A percentile compares a stretch with the other conserved stretches of the same genome.
Evolutionary conservation across 2,888 invertebrate species (phyloP).

Genomic region (Schrankia costaestrigalis): DNA sequence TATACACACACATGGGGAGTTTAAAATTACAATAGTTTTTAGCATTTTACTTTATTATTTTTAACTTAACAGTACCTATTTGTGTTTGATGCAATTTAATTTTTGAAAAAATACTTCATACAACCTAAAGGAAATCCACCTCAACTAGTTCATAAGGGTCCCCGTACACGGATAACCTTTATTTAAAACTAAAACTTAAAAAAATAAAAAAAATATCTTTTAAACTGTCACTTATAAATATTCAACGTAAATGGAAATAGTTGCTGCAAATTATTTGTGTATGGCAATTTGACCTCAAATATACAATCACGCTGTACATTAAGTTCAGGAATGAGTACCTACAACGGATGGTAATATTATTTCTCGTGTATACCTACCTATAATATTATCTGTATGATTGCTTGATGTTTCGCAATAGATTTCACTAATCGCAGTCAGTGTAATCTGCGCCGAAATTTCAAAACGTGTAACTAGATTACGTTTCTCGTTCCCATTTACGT

Average conservation of each 20-base stretch:
- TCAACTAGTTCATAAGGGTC: constrained; percentile 42
- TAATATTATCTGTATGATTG: too few relatives aligned
- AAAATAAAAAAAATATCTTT: neutral
- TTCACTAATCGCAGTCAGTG: too few relatives aligned
- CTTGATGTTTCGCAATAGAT: too few relatives aligned
- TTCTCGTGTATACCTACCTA: too few relatives aligned
- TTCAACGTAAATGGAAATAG: neutral
- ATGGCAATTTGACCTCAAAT: too few relatives aligned
- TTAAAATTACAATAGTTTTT: neutral
- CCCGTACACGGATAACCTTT: constrained; percentile 14
- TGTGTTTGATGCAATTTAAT: constrained; percentile 19
- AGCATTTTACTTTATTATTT: neutral
- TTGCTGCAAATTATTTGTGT: too few relatives aligned
- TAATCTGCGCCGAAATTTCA: too few relatives aligned
- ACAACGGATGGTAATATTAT: too few relatives aligned
- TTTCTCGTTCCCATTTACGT: too few relatives aligned
- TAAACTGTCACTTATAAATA: neutral
- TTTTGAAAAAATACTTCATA: constrained; percentile 65
- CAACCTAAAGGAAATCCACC: constrained; percentile 71
- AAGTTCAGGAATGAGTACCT: too few relatives aligned
- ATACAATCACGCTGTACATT: too few relatives aligned
- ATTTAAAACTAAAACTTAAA: neutral
- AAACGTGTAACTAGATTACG: too few relatives aligned
- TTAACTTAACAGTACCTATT: neutral
- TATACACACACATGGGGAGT: neutral